Percentiles rank a stretch among this genome's conserved stretches.
Evolutionary conservation across 2,113 vertebrate species (phyloP).

Genomic region (Anoura caudifer): DNA sequence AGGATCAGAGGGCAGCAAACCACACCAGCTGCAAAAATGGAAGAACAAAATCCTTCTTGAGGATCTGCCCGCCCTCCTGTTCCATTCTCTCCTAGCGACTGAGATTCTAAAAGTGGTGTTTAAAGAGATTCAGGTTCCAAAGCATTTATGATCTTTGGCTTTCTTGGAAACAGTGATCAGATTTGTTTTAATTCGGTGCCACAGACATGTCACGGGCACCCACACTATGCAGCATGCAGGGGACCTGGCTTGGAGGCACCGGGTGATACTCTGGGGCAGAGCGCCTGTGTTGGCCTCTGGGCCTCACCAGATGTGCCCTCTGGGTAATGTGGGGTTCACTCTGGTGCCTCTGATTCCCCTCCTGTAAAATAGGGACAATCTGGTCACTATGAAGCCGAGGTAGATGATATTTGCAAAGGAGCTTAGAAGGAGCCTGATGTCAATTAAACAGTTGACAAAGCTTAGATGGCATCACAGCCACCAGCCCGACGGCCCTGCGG

Average conservation of each 20-base stretch:
- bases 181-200: neutral
- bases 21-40: neutral
- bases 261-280: neutral
- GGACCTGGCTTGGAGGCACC: neutral
- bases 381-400: neutral
- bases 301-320: no score
- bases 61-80: neutral
- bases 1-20: neutral
- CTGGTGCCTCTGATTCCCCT: neutral
- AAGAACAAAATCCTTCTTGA: neutral
- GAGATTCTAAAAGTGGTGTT: conserved; percentile 5
- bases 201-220: neutral
- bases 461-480: no score
- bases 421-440: neutral
- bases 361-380: neutral
- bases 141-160: neutral
- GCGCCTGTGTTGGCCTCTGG: neutral
- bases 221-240: neutral
- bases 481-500: no score
- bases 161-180: neutral
- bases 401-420: neutral
- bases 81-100: neutral
- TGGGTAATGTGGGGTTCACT: neutral
- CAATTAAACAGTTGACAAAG: neutral
- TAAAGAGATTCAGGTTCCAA: neutral